Base-by-base conservation (phyloP, 2,797 vertebrate genomes). In the Amblyopsis hoosieri region DNA sequence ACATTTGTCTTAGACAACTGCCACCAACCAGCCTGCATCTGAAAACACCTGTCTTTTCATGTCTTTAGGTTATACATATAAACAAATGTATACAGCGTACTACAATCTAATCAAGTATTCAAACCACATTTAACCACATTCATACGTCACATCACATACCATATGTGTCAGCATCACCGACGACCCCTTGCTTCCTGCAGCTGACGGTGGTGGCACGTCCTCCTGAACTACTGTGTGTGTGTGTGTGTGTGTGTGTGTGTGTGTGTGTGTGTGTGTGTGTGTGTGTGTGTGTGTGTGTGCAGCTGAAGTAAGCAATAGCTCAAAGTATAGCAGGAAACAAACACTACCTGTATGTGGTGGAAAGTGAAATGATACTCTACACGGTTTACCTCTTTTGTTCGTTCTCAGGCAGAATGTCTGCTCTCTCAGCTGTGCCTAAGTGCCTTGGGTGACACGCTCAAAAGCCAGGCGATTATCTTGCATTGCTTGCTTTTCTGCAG, bases 151-250 rank as follows among this genome's bases (percentile, higher is more conserved):
- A 45, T 5, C 45, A 42, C 0, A 11, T 71, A 75, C 69, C 70
- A 75, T 47, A 4, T 47, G 57, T 37, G 8, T 42, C 37, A 60
- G 79, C 58, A 84, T 55, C 19, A 11, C 10, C 61, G 17, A 12
- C 57, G 84, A 90, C 88, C 83, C 48, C 83, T 66, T 69, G 75
- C 62, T 84, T 88, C 86, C 82, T 88, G 53, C 11, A 42, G 68
- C 64, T 81, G 60, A 67, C 15, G 13, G 3, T 33, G 55, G 66
- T 55, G 13, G 58, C 8, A 6, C 47, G 37, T 42, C 37, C 37
- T 37, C 51, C 52, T 57, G 62, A 56, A 57, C 42, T 67, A 31
- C 58, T 61, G 61, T 64, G 37, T 69, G 17, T 71, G 6, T 60
- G n/a, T 19, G 1, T 1, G 19, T 19, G 19, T 19, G 1, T 19